Conservation (phyloP, 2,113 vertebrate species). For the Cranoglanis bouderius region DNA sequence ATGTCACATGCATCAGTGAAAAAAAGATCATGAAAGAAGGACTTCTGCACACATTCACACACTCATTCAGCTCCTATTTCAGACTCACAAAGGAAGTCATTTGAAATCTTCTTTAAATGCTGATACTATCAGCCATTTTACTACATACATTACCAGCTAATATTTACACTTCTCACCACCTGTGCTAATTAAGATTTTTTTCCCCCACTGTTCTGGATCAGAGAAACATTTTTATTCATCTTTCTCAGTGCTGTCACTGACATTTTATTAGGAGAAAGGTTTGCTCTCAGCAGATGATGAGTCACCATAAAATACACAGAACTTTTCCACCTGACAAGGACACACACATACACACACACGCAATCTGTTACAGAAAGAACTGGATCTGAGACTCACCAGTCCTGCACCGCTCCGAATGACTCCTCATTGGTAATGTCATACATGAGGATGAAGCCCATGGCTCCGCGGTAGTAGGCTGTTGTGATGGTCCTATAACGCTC, state of each 20-base stretch:
- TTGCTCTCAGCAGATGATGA: constrained; percentile 8
- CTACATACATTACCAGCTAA: background rate
- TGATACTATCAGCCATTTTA: background rate
- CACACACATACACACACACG: constrained; percentile 9
- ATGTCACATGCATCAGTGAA: constrained; percentile 6
- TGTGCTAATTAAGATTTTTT: background rate
- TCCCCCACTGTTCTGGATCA: background rate
- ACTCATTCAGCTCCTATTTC: background rate
- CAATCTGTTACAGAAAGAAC: background rate
- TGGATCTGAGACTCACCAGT: constrained; percentile 47
- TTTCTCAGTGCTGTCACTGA: background rate
- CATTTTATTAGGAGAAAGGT: constrained; percentile 8
- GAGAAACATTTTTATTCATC: background rate
- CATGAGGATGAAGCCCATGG: constrained; percentile 55
- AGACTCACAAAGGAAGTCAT: background rate
- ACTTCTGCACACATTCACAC: background rate
- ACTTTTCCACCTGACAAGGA: background rate
- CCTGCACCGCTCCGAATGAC: constrained; percentile 50
- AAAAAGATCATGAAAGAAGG: constrained; percentile 16
- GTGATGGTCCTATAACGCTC: constrained; percentile 57
- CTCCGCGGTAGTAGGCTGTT: constrained; percentile 53
- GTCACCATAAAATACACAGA: constrained; percentile 21
- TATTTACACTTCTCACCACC: background rate
- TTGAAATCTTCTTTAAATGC: background rate
- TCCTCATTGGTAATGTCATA: constrained; percentile 57